Evolutionary conservation across 1,140 invertebrate genomes (phyloP).

Genomic region (Neoseiulus cucumeris): DNA sequence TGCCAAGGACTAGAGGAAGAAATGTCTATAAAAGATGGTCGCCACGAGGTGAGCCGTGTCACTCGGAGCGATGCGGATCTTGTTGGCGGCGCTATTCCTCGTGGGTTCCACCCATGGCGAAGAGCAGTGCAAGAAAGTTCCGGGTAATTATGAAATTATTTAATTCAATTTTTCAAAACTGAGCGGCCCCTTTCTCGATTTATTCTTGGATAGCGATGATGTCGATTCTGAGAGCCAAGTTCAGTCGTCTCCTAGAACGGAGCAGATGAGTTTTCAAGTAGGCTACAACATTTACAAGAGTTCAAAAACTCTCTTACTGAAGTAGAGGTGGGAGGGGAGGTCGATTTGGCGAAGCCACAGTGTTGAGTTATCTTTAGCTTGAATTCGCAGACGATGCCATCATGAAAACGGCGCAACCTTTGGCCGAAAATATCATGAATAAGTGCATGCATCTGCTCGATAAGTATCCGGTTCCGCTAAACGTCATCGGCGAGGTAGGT

Average conservation of each 20-base stretch:
- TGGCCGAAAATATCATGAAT: neutral
- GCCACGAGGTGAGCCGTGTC: no score
- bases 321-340: neutral
- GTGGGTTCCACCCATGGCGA: neutral
- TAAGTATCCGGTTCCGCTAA: neutral
- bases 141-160: neutral
- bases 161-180: no score
- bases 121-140: neutral
- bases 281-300: no score
- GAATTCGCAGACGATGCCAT: neutral
- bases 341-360: neutral
- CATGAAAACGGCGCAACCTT: neutral
- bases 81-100: neutral
- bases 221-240: no score
- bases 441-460: constrained; percentile 6
- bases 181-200: no score
- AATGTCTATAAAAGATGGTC: no score
- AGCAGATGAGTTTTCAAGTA: no score
- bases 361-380: no score
- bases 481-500: neutral
- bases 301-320: no score
- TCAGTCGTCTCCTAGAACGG: no score
- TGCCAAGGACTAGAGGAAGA: no score
- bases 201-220: no score
- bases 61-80: neutral